These are phyloP conservation scores for Drosophila demipolita DNA, from an alignment of 2,888 invertebrate genomes.

Conservation along the genomic window DNA sequence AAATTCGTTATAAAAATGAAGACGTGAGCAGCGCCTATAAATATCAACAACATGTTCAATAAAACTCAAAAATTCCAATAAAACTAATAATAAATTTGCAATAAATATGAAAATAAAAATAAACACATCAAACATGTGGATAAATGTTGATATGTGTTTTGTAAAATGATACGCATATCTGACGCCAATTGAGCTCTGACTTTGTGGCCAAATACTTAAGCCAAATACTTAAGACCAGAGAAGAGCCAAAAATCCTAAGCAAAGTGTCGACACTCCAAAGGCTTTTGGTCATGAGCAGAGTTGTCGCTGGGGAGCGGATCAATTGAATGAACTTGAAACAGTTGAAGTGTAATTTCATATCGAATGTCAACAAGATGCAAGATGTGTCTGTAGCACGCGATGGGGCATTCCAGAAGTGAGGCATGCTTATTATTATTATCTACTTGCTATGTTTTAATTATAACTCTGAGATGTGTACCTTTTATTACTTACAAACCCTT, in stretches of 20 bases:
- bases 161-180: slow-evolving; percentile 13
- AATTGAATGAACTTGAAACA: slow-evolving; percentile 76
- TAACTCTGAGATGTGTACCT: neutral
- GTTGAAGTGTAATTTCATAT: slow-evolving; percentile 61
- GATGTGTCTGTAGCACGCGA: slow-evolving; percentile 28
- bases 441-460: neutral
- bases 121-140: slow-evolving; percentile 5
- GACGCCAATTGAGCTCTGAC: slow-evolving; percentile 14
- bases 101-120: slow-evolving; percentile 2
- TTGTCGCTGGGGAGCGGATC: slow-evolving; percentile 26
- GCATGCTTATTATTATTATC: neutral
- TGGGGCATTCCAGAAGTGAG: slow-evolving; percentile 37
- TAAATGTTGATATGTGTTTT: slow-evolving; percentile 10
- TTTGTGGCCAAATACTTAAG: slow-evolving; percentile 33
- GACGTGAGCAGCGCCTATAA: slow-evolving; percentile 61
- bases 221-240: slow-evolving; percentile 8
- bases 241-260: slow-evolving; percentile 27
- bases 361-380: slow-evolving; percentile 22
- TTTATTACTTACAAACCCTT: neutral
- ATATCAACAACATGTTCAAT: slow-evolving; percentile 21
- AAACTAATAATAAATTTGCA: slow-evolving; percentile 49
- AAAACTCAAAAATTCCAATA: slow-evolving; percentile 38
- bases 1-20: slow-evolving; percentile 43
- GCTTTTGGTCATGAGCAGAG: slow-evolving; percentile 28
- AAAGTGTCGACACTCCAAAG: slow-evolving; percentile 45